phyloP scores from a whole-genome alignment of 1,140 invertebrate species.

The Hormaphis cornu region DNA sequence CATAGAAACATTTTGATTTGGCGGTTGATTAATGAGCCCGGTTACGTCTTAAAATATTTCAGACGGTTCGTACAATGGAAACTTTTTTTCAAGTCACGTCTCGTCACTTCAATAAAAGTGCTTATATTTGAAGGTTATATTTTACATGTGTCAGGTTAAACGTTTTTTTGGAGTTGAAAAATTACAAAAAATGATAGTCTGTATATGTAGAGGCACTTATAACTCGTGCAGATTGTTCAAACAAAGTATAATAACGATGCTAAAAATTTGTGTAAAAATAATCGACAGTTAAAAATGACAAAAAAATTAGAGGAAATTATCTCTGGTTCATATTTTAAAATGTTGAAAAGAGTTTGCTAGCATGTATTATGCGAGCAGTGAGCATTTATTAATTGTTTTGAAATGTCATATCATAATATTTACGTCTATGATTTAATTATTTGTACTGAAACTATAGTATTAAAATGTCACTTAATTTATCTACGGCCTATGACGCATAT shows the following conservation, averaged over 20 bases:
- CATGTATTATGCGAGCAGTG: no score
- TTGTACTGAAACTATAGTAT: no score
- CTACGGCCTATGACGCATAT: no score
- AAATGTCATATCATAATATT: no score
- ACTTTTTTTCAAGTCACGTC: neutral
- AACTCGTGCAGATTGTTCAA: no score
- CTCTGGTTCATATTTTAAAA: no score
- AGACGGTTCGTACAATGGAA: neutral
- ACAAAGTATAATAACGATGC: neutral
- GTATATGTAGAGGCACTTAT: neutral
- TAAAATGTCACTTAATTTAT: no score
- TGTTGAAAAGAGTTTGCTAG: no score
- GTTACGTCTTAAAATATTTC: neutral
- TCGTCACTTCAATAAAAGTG: neutral
- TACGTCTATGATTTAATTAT: no score
- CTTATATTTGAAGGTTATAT: neutral
- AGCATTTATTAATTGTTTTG: no score
- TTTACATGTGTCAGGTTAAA: neutral
- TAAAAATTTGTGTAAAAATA: neutral
- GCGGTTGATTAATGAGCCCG: no score
- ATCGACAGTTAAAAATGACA: neutral
- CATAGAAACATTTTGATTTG: no score
- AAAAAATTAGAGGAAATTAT: neutral
- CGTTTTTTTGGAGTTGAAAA: neutral
- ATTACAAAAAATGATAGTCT: neutral